These are phyloP conservation scores for Glossosoma conforme DNA, from an alignment of 1,140 invertebrate species.

Conservation along the genomic window DNA sequence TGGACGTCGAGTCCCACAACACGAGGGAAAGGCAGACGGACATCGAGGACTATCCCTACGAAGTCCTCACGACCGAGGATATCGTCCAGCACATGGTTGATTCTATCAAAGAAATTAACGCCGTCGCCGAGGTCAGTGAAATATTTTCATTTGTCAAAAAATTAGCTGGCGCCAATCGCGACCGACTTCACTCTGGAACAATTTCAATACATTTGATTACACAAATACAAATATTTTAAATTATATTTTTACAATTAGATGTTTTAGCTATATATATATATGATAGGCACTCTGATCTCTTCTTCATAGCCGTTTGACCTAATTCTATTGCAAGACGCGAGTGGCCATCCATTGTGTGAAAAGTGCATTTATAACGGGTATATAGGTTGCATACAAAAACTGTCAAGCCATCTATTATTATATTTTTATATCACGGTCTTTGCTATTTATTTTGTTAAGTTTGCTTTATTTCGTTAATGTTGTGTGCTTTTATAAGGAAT, in stretches of 20 bases:
- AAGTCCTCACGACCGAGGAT: slow-evolving; percentile 91
- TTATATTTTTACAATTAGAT: background rate
- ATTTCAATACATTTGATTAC: background rate
- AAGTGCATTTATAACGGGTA: too few relatives aligned
- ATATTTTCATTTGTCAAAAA: slow-evolving; percentile 10
- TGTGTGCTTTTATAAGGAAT: too few relatives aligned
- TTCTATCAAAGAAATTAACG: slow-evolving; percentile 93
- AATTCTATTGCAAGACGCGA: too few relatives aligned
- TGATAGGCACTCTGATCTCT: too few relatives aligned
- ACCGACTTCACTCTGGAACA: background rate
- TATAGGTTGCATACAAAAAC: too few relatives aligned
- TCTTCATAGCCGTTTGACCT: too few relatives aligned
- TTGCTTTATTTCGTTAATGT: too few relatives aligned
- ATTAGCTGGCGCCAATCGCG: background rate
- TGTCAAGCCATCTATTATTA: too few relatives aligned
- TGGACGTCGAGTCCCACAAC: slow-evolving; percentile 81
- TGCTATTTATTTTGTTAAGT: too few relatives aligned
- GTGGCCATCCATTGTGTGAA: too few relatives aligned
- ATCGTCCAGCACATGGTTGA: slow-evolving; percentile 97
- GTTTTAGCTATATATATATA: too few relatives aligned
- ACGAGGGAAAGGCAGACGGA: slow-evolving; percentile 72
- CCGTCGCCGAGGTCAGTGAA: slow-evolving; percentile 70
- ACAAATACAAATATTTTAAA: background rate
- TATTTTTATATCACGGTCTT: too few relatives aligned
- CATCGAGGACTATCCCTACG: slow-evolving; percentile 86